phyloP scores from a whole-genome alignment of 2,888 invertebrate genomes.

The Drosophila robusta region DNA sequence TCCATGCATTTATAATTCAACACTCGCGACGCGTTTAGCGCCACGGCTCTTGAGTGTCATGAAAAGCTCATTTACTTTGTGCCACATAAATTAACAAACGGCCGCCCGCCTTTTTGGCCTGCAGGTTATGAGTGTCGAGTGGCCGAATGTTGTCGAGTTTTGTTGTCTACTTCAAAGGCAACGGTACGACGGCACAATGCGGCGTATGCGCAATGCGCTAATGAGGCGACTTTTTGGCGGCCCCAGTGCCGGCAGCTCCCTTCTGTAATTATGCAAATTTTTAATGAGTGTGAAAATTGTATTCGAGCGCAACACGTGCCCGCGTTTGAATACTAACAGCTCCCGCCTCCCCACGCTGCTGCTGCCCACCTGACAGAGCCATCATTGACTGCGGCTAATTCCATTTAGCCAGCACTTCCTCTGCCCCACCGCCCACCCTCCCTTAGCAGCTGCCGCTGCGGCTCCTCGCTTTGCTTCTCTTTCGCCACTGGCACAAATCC shows the following conservation, averaged over 20 bases:
- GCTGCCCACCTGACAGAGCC: conserved; percentile 31
- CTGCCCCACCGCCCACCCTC: background rate
- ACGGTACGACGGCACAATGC: conserved; percentile 13
- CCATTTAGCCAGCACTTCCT: conserved; percentile 47
- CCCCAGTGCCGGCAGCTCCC: conserved; percentile 16
- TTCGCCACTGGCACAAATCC: conserved; percentile 40
- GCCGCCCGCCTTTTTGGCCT: conserved; percentile 26
- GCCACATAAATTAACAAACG: conserved; percentile 65
- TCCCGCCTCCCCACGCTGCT: background rate
- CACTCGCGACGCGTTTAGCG: conserved; percentile 50
- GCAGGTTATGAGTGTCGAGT: conserved; percentile 35
- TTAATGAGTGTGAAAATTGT: conserved; percentile 76
- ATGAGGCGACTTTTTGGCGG: conserved; percentile 43
- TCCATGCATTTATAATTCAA: conserved; percentile 72
- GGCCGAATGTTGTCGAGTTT: conserved; percentile 16
- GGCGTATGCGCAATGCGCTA: conserved; percentile 62
- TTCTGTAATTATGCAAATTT: conserved; percentile 77
- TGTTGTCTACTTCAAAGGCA: conserved; percentile 54
- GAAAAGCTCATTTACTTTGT: conserved; percentile 71
- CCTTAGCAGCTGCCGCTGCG: background rate
- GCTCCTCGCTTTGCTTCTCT: background rate
- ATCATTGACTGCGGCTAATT: conserved; percentile 66
- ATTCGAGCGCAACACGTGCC: conserved; percentile 59
- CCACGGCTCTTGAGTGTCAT: conserved; percentile 58
- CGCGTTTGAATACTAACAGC: background rate